These are phyloP conservation scores for Pholis gunnellus DNA, from an alignment of 2,113 vertebrate genomes.

Conservation along the genomic window DNA sequence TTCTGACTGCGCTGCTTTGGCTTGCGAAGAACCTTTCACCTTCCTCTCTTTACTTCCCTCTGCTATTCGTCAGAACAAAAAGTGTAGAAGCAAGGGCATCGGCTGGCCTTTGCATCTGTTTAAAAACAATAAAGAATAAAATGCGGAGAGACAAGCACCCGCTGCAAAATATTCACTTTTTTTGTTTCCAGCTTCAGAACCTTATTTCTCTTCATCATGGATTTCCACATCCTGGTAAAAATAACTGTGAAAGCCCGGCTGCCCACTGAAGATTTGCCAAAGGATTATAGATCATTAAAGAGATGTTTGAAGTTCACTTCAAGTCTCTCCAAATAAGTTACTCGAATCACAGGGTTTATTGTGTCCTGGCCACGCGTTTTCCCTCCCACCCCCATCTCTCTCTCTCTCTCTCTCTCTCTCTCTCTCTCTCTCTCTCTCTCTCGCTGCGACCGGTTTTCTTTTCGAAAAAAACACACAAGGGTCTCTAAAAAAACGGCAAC, in stretches of 20 bases:
- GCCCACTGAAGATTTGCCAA: slow-evolving; percentile 64
- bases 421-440: slow-evolving; percentile 16
- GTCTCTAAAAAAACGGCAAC: slow-evolving; percentile 21
- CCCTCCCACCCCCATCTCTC: neutral
- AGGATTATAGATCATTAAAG: slow-evolving; percentile 76
- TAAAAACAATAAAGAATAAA: neutral
- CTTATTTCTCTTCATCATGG: slow-evolving; percentile 50
- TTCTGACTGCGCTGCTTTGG: slow-evolving; percentile 58
- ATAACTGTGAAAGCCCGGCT: slow-evolving; percentile 37
- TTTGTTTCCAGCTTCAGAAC: slow-evolving; percentile 28
- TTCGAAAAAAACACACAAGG: neutral
- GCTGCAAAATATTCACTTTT: slow-evolving; percentile 12
- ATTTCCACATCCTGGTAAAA: slow-evolving; percentile 60
- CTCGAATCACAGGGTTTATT: slow-evolving; percentile 36
- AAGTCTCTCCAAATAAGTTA: slow-evolving; percentile 65
- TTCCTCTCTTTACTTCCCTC: slow-evolving; percentile 38
- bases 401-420: slow-evolving; percentile 13
- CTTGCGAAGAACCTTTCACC: slow-evolving; percentile 64
- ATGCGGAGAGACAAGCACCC: slow-evolving; percentile 4
- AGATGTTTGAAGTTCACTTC: slow-evolving; percentile 68
- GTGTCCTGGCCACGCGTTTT: slow-evolving; percentile 5
- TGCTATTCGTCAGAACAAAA: neutral
- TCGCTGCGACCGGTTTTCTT: neutral
- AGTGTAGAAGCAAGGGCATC: neutral
- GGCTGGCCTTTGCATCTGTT: neutral